A percentile compares a stretch with the other conserved stretches of the same genome.
Conservation (phyloP, 2,113 vertebrate genomes). For the pig (Sus scrofa) region DNA sequence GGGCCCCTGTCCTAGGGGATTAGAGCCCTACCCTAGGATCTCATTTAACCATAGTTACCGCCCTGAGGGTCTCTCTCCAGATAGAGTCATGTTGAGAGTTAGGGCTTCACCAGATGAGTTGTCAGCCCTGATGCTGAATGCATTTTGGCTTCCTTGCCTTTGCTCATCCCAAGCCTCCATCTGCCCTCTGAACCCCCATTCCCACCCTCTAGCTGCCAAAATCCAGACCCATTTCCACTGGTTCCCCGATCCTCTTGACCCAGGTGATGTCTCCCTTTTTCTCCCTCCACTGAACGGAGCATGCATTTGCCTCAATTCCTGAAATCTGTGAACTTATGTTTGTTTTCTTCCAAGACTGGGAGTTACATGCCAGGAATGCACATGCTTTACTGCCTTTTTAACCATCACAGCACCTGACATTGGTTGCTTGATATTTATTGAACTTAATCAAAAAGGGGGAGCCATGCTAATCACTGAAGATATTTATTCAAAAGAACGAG, state of each 20-base stretch:
- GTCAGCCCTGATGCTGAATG: no score
- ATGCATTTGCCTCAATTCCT: no score
- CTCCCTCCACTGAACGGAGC: fast-evolving
- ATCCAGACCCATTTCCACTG: neutral
- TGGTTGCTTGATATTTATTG: neutral
- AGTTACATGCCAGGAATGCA: no score
- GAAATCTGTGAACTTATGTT: fast-evolving
- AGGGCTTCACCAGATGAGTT: neutral
- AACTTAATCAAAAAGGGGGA: neutral
- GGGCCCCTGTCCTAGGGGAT: neutral
- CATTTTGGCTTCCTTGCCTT: neutral
- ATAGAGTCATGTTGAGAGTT: neutral
- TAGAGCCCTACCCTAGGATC: neutral
- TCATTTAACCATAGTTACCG: neutral
- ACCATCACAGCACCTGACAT: neutral
- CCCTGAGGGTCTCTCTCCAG: neutral
- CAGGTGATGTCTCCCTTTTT: neutral
- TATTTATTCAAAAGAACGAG: neutral
- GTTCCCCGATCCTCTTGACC: neutral
- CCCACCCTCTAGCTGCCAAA: neutral
- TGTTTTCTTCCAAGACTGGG: no score
- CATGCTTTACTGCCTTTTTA: fast-evolving
- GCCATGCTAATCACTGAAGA: neutral
- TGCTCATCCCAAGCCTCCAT: neutral
- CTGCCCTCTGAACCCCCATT: neutral